Conservation (phyloP, 2,113 vertebrate species). For the Okapia johnstoni region DNA sequence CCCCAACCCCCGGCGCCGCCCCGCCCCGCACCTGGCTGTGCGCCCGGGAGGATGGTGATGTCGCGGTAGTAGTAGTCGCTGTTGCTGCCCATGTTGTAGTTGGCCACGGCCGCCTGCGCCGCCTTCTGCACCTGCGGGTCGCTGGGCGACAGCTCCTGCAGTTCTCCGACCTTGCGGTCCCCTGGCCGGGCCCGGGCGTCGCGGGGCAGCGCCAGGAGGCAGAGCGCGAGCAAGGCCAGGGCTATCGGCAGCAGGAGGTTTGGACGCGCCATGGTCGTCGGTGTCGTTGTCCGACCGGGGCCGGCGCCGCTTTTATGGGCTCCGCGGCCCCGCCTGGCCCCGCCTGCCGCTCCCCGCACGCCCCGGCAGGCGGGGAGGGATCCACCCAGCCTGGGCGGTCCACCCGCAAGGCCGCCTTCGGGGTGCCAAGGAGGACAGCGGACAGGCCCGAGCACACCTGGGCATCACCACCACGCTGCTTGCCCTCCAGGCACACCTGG, state of each 20-base stretch:
- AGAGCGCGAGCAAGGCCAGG: slow-evolving; percentile 40
- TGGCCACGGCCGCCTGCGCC: slow-evolving; percentile 82
- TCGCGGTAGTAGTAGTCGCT: slow-evolving; percentile 83
- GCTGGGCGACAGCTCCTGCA: slow-evolving; percentile 66
- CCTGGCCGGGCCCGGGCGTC: slow-evolving; percentile 43
- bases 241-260: background rate
- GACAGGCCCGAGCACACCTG: background rate
- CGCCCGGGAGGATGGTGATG: slow-evolving; percentile 80
- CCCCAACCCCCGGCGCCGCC: background rate
- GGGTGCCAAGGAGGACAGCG: background rate
- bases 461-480: background rate
- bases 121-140: slow-evolving; percentile 80
- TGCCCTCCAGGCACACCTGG: background rate
- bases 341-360: background rate
- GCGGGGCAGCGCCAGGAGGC: slow-evolving; percentile 57
- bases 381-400: background rate
- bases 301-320: background rate
- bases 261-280: background rate
- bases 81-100: slow-evolving; percentile 86
- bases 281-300: rapidly evolving
- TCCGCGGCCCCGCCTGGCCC: background rate
- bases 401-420: background rate
- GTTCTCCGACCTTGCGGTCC: background rate
- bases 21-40: slow-evolving; percentile 78
- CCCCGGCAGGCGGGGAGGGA: background rate